Base-by-base conservation (phyloP, 37 sponge, comb jelly and placozoan species). In the Geodia barretti region DNA sequence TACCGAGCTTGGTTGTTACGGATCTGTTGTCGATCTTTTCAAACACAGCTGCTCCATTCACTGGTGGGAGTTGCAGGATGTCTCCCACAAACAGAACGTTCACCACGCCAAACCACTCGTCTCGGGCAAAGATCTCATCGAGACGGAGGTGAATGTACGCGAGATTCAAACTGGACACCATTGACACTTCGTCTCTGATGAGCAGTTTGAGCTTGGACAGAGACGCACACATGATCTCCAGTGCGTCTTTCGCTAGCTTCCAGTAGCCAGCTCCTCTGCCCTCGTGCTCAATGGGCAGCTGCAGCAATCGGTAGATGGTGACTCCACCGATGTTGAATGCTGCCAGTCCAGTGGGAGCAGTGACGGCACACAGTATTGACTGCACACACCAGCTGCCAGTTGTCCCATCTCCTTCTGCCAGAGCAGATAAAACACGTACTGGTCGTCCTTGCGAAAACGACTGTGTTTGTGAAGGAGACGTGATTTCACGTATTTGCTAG, bases 101-200 rank as follows among this genome's bases (percentile, higher is more conserved):
- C 17, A 64, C 30, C 17, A 64, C 30, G 1, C 84, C 74, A 35
- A 83, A 83, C 65, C 68, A 74, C 3, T 62, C 41, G 67, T 74
- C 75, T 41, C 47, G 11, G 75, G 34, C 74, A 40, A n/a, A n/a
- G n/a, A n/a, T n/a, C n/a, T n/a, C n/a, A n/a, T n/a, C n/a, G n/a
- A n/a, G n/a, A n/a, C n/a, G n/a, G n/a, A n/a, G n/a, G n/a, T n/a
- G n/a, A n/a, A n/a, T n/a, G n/a, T n/a, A n/a, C n/a, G n/a, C n/a
- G n/a, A n/a, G n/a, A n/a, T 81, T 80, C n/a, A 85, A 58, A 40
- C 70, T 86, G 41, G 79, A 82, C 21, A 86, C 62, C 92, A 92
- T 87, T 37, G 84, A 83, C 19, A 92, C 78, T 47, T 92, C 82
- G 59, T 92, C 92, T 70, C 80, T 79, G 28, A 92, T 80, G 41